Evolutionary conservation across 2,888 invertebrate species (phyloP), one percentile per base, ranked within the genome.

Genomic region (Steinernema carpocapsae): DNA sequence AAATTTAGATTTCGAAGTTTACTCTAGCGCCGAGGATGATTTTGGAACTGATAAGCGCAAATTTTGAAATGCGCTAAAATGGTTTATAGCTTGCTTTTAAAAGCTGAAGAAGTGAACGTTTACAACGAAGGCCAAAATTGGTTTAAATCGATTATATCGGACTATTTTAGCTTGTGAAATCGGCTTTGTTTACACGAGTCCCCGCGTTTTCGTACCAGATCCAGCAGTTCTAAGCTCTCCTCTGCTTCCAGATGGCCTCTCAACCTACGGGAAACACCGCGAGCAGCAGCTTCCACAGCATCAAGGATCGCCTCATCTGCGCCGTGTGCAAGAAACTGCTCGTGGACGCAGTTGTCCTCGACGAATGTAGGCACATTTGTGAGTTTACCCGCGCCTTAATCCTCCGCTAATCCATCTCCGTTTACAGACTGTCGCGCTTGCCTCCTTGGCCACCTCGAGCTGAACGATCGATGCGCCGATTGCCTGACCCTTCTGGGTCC

Each of bases 341-440:
- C 32, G 64, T 64, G 17, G 64, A 64, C 64, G 64, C 64, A 3
- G 64, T 64, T 6, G 64, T 64, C 32, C 64, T 64, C 64, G 29
- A 64, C 32, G 64, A 64, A 29, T 64, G 64, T 32, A 22, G 64
- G 17, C 64, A 64, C 37, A 64, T 64, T 26, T 64, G 64, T 64
- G 64, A 64, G 64, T 64, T 26, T 32, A 48, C 64, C 32, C 64
- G 22, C 26, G 24, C 22, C 19, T 19, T 19, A 56, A 26, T 56
- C 56, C 56, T 6, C 14, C 48, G 22, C 14, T 64, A 32, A 64
- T 32, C 64, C 64, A 48, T 37, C 37, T n/a, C 32, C 64, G 32
- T 64, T 26, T 32, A 17, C 32, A 64, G 64, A 64, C 64, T 64
- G 64, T 64, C 64, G 64, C 32, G 64, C 64, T 26, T 64, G 64